Percentiles rank a stretch among this genome's conserved stretches.
Evolutionary conservation across 1,140 invertebrate genomes (phyloP).

Genomic region (Drosophila orosa): DNA sequence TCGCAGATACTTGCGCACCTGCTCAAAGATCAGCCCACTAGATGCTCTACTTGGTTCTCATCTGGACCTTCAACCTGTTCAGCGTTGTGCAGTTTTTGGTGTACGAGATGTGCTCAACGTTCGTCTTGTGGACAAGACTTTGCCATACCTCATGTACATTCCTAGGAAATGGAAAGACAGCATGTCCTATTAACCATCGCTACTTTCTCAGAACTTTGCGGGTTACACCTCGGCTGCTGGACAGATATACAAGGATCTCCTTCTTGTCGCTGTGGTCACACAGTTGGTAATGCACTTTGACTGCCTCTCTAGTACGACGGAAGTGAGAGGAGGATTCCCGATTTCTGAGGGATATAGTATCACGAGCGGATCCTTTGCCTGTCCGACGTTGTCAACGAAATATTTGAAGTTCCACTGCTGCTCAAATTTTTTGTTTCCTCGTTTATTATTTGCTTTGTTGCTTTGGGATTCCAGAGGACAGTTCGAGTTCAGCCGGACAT

Average conservation of each 20-base stretch:
- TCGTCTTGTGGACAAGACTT: constrained; percentile 33
- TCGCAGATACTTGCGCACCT: constrained; percentile 34
- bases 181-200: constrained; percentile 65
- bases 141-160: constrained; percentile 68
- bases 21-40: constrained; percentile 48
- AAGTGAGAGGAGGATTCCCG: constrained; percentile 39
- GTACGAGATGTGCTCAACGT: constrained; percentile 59
- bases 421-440: constrained; percentile 70
- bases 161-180: constrained; percentile 57
- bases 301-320: constrained; percentile 30
- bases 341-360: constrained; percentile 45
- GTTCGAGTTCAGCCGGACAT: constrained; percentile 53
- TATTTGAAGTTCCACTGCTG: constrained; percentile 63
- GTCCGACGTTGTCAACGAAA: constrained; percentile 40
- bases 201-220: constrained; percentile 45
- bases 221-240: constrained; percentile 63
- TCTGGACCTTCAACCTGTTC: constrained; percentile 76
- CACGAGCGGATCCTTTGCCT: constrained; percentile 45
- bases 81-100: constrained; percentile 52
- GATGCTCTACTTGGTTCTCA: constrained; percentile 58
- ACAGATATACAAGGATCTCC: constrained; percentile 68
- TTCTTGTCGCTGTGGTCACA: constrained; percentile 59
- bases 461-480: constrained; percentile 72
- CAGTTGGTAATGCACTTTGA: constrained; percentile 75
- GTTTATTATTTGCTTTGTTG: constrained; percentile 78